phyloP scores from a whole-genome alignment of 37 sponge, comb jelly and placozoan species.

The Mnemiopsis leidyi region DNA sequence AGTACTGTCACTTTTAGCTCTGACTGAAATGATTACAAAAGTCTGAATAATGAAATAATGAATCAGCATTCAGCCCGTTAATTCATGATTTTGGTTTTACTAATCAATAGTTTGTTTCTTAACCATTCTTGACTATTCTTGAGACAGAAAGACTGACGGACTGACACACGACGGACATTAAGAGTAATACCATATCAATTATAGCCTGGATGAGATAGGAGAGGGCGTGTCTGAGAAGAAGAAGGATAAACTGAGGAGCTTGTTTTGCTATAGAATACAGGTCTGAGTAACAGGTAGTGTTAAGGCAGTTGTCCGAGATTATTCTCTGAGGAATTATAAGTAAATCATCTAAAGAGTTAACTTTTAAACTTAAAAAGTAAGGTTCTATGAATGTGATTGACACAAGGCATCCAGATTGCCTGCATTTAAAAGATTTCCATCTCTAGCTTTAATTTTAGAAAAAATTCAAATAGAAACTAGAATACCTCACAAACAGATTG shows the following conservation, averaged over 20 bases:
- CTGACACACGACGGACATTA: no score
- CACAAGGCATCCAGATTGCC: no score
- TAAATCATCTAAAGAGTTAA: no score
- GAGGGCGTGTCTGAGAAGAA: neutral
- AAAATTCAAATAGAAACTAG: no score
- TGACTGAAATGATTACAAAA: neutral
- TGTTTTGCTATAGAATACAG: neutral
- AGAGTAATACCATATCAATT: neutral
- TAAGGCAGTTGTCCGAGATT: neutral
- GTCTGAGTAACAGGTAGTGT: conserved; percentile 10
- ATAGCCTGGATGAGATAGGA: neutral
- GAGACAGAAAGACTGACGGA: no score
- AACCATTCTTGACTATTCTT: no score
- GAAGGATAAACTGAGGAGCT: conserved; percentile 42
- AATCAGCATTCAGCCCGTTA: neutral
- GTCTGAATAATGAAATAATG: neutral
- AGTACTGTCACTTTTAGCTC: neutral
- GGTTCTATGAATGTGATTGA: no score
- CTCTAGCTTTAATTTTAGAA: no score
- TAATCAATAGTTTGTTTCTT: neutral
- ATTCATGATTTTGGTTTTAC: neutral
- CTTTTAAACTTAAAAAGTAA: no score
- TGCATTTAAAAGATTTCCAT: no score
- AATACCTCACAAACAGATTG: conserved; percentile 13
- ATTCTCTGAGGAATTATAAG: conserved; percentile 17